Evolutionary conservation across 2,888 invertebrate genomes (phyloP), one percentile per base, ranked within the genome.

Genomic region (Craniophora ligustri): DNA sequence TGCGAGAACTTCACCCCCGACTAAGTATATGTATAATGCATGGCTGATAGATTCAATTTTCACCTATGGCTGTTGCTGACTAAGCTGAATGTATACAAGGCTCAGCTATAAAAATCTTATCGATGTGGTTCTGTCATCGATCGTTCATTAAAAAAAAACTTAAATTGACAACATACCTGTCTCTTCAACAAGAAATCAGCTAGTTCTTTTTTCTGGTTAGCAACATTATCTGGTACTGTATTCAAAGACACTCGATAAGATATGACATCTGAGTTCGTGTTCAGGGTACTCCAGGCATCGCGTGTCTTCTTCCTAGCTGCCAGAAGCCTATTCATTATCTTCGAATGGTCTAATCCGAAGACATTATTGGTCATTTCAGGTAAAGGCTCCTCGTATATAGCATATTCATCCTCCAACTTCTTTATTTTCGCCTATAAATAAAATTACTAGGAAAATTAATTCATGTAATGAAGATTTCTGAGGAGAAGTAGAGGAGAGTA

Each of bases 331-430:
- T 87, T 91, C 94, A 97, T 94, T 34, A 97, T 96, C 49, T 87
- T 89, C 0, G 88, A 85, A 73, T 96, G 96, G 82, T 97, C 94
- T 38, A 97, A 85, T 0, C 96, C 96, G 30, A 95, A 94, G 3
- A 97, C 95, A 83, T 95, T 95, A 63, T 96, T 94, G 0, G 95
- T 95, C 97, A 97, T 97, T 57, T 94, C 87, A 1, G 97, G 96
- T 57, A 96, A 71, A 4, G 90, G 84, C 5, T 94, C 87, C 31
- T 94, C 90, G 38, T 81, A 78, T 23, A 84, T 53, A 3, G 84
- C 81, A 4, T 76, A 35, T 40, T 86, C 79, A 3, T 88, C 87
- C 72, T 93, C 93, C 21, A 93, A 47, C 42, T 87, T 84, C 54
- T 84, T 86, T 71, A 90, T 91, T 81, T 89, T 90, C 1, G 88